Evolutionary conservation across 2,888 invertebrate genomes (phyloP), one percentile per base, ranked within the genome.

Genomic region (Zootermopsis nevadensis): DNA sequence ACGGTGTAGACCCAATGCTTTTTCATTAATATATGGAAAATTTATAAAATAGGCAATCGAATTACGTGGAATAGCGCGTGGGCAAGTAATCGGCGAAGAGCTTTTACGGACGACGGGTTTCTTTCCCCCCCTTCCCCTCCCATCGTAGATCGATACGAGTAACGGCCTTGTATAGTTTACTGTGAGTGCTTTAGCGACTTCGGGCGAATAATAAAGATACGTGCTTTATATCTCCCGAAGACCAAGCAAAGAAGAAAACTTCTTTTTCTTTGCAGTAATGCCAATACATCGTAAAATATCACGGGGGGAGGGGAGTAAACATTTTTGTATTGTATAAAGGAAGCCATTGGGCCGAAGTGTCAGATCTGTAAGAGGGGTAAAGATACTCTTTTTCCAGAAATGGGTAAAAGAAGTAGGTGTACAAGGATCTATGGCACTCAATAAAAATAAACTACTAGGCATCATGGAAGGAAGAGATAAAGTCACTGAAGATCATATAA

Each of bases 21-120:
- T 85, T 83, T 85, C 85, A 85, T 85, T 84, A 85, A 85, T 82
- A 81, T 81, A 83, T 84, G 83, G 84, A 84, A 85, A 85, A 85
- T 84, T 85, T 85, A 84, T 84, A 83, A 84, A 85, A 85, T 83
- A 83, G 84, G 84, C 85, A 84, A 85, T 85, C 84, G 82, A 82
- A 83, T 85, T 85, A 85, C 60, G 69, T 74, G 83, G 66, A 82
- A 83, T 83, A 83, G 74, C 74, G 82, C 77, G 35, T 48, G 74
- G 67, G 69, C 35, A 74, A 83, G 84, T 83, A 85, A 85, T 85
- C 83, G 83, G 76, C 35, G 55, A 77, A 83, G 77, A 83, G 83
- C 81, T 83, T 83, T 83, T 77, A 30, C 53, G 77, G 77, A 66
- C 77, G 33, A 77, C 77, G 55, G 33, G 77, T 77, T 77, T 48